These are phyloP conservation scores for Rhynchopsitta pachyrhyncha DNA, from an alignment of 2,113 vertebrate genomes.

Conservation along the genomic window DNA sequence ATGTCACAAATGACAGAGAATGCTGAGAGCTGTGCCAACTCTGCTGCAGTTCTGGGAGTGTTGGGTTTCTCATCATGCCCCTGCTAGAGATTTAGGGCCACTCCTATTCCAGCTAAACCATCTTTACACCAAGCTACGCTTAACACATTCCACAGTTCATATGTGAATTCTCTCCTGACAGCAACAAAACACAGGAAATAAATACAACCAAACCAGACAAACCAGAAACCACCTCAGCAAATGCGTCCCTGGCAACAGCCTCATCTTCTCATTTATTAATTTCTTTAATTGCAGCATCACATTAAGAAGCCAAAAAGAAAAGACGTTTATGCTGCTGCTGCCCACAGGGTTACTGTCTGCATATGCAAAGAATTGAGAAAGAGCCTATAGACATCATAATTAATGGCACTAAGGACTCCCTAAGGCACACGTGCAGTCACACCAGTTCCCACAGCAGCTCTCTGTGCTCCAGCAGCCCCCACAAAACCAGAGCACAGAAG, in stretches of 20 bases:
- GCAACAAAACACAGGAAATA: neutral
- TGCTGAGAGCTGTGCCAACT: neutral
- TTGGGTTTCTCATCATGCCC: neutral
- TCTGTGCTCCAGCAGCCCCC: neutral
- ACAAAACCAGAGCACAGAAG: neutral
- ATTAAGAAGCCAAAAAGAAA: neutral
- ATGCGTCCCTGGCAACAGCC: slow-evolving; percentile 13
- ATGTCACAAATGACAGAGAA: neutral
- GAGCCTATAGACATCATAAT: neutral
- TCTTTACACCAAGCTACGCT: neutral
- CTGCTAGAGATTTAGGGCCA: neutral
- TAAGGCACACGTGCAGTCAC: neutral
- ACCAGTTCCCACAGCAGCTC: neutral
- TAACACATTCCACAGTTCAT: neutral
- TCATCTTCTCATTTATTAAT: slow-evolving; percentile 2
- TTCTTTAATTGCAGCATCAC: neutral
- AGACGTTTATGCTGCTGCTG: neutral
- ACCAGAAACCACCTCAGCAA: neutral
- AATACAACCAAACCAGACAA: neutral
- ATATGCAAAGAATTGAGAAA: neutral
- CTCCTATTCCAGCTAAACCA: neutral
- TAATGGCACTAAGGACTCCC: neutral
- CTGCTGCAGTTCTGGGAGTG: neutral
- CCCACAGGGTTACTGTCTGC: neutral
- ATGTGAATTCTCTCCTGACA: neutral